phyloP scores from a whole-genome alignment of 2,888 invertebrate genomes.

The Drepanosiphum platanoidis region DNA sequence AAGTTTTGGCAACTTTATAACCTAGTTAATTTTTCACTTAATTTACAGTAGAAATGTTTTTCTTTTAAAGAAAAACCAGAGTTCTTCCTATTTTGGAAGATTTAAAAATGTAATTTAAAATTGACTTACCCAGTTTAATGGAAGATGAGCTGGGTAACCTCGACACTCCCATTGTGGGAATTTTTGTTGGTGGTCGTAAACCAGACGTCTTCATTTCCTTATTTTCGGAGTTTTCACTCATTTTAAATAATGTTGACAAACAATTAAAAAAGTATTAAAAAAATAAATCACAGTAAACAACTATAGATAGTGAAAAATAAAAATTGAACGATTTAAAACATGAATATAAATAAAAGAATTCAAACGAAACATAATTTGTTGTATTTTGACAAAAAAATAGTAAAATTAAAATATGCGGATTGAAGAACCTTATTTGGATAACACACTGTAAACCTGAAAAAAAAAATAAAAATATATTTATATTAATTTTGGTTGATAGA shows the following conservation, averaged over 20 bases:
- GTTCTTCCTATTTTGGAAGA: neutral
- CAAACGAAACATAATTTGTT: constrained; percentile 9
- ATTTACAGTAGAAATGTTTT: neutral
- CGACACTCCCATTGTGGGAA: constrained; percentile 67
- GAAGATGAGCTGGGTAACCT: constrained; percentile 59
- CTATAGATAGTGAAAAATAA: neutral
- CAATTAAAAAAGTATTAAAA: neutral
- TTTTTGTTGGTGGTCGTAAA: constrained; percentile 75
- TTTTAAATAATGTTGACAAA: constrained; percentile 30
- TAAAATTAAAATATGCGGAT: neutral
- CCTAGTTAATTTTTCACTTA: no score
- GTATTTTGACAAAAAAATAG: neutral
- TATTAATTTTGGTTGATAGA: neutral
- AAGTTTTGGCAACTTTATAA: neutral
- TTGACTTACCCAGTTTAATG: constrained; percentile 52
- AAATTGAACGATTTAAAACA: neutral
- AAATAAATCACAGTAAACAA: neutral
- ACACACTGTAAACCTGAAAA: constrained; percentile 33
- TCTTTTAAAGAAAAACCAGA: neutral
- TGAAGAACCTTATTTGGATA: neutral
- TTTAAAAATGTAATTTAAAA: constrained; percentile 2
- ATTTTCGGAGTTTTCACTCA: constrained; percentile 51
- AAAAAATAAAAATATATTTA: no score
- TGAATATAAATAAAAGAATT: constrained; percentile 1
- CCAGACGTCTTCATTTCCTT: constrained; percentile 71